Evolutionary conservation across 2,113 vertebrate genomes (phyloP).

Genomic region (Phainopepla nitens): DNA sequence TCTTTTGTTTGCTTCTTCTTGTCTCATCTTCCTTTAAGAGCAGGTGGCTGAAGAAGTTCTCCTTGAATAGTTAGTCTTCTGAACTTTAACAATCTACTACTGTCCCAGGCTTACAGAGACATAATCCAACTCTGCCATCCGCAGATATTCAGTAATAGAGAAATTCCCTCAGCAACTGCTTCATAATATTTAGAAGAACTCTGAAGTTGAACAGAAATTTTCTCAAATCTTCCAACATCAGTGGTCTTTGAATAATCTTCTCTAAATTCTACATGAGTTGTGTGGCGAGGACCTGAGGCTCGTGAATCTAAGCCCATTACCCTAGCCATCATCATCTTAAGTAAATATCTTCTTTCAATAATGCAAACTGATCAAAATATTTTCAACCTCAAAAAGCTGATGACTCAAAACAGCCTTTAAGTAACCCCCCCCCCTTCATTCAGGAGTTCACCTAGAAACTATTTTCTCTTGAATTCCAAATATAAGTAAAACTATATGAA

Average conservation of each 20-base stretch:
- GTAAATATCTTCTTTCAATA: background rate
- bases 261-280: background rate
- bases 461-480: background rate
- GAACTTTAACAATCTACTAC: background rate
- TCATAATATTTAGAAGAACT: background rate
- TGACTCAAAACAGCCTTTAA: background rate
- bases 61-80: background rate
- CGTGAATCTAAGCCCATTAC: background rate
- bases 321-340: background rate
- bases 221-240: background rate
- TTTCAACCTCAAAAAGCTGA: background rate
- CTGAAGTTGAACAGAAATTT: background rate
- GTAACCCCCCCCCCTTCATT: background rate
- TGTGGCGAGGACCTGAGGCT: background rate
- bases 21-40: background rate
- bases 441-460: background rate
- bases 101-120: background rate
- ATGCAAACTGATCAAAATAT: background rate
- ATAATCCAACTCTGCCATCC: background rate
- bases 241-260: background rate
- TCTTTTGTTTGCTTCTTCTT: background rate
- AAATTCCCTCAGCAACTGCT: background rate
- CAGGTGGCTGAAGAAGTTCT: background rate
- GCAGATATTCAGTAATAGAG: fast-evolving
- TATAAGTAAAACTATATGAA: background rate